Evolutionary conservation across 2,888 invertebrate species (phyloP).

Genomic region (Drosophila trichaetosa): DNA sequence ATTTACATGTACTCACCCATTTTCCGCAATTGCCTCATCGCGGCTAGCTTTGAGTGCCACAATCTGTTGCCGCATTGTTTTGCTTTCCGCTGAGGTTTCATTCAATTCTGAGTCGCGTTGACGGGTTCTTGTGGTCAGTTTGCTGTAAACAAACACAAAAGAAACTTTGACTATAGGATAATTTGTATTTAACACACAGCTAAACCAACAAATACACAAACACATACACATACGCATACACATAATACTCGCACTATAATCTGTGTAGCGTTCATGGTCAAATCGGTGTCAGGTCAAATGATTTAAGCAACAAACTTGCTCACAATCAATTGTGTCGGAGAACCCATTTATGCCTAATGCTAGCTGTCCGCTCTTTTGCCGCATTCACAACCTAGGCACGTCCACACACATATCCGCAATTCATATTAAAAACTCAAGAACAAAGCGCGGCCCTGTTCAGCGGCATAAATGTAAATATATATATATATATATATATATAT

Average conservation of each 20-base stretch:
- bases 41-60: constrained; percentile 81
- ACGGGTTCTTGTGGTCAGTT: constrained; percentile 73
- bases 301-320: constrained; percentile 31
- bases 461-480: constrained; percentile 12
- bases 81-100: constrained; percentile 83
- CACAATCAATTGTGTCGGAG: constrained; percentile 2
- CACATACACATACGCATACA: not conserved
- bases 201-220: too few species aligned
- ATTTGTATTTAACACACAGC: not conserved
- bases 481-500: not conserved
- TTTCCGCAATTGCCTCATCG: constrained; percentile 84
- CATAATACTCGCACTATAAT: not conserved
- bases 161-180: not conserved
- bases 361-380: constrained; percentile 12
- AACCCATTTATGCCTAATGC: constrained; percentile 19
- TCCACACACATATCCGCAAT: constrained; percentile 69
- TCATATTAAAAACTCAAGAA: constrained; percentile 67
- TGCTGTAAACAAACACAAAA: constrained; percentile 57
- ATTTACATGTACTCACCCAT: constrained; percentile 75
- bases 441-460: constrained; percentile 54
- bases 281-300: constrained; percentile 35
- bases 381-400: constrained; percentile 63
- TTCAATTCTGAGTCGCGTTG: constrained; percentile 82
- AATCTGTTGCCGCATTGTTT: constrained; percentile 83
- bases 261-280: constrained; percentile 24